Evolutionary conservation across 2,113 vertebrate genomes (phyloP).

Genomic region (Eidolon helvum): DNA sequence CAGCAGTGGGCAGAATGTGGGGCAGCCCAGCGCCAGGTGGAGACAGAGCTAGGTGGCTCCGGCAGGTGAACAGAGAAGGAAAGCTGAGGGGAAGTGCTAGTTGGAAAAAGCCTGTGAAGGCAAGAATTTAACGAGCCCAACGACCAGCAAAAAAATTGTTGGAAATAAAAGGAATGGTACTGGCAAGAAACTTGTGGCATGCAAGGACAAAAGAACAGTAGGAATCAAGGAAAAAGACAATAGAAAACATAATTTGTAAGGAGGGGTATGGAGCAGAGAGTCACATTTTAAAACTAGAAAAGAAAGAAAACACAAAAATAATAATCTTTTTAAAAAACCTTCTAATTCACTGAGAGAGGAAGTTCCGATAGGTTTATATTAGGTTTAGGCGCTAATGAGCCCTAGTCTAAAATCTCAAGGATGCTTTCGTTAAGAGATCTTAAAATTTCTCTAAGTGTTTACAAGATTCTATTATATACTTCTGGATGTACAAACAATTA

Average conservation of each 20-base stretch:
- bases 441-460: background rate
- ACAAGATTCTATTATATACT: background rate
- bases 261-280: background rate
- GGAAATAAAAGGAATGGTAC: background rate
- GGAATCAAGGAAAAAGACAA: background rate
- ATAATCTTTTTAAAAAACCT: background rate
- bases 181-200: background rate
- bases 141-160: accelerated
- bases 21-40: background rate
- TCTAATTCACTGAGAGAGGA: background rate
- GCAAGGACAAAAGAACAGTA: background rate
- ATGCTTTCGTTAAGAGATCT: background rate
- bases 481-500: background rate
- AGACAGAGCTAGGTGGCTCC: background rate
- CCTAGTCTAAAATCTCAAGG: background rate
- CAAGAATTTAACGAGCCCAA: accelerated
- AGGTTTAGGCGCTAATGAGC: background rate
- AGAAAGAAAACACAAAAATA: background rate
- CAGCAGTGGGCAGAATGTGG: background rate
- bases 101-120: background rate
- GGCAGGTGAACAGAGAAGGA: accelerated
- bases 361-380: background rate
- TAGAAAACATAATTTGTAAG: background rate
- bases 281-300: background rate
- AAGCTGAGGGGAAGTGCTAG: background rate